Conservation (phyloP, 2,113 vertebrate species). For the Chamaea fasciata region DNA sequence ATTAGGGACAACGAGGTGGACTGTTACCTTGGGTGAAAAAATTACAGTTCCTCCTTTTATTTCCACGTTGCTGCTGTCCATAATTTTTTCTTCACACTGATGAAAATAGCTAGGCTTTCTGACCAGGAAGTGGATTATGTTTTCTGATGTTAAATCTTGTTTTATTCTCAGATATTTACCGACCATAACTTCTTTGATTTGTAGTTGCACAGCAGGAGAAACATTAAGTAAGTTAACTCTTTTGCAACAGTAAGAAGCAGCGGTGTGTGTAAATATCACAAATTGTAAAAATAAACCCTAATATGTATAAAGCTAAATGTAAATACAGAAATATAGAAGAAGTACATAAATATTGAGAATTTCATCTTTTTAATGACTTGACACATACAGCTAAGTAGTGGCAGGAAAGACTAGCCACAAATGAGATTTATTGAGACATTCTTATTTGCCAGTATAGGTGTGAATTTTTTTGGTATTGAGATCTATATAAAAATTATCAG, state of each 20-base stretch:
- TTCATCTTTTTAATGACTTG: not conserved
- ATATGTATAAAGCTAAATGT: not conserved
- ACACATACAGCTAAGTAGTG: not conserved
- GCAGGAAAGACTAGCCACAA: not conserved
- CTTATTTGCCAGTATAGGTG: not conserved
- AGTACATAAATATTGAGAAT: not conserved
- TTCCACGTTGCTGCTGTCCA: not conserved
- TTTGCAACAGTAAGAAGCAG: not conserved
- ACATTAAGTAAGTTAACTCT: not conserved
- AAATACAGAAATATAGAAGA: not conserved
- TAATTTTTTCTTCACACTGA: not conserved
- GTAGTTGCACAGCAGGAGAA: not conserved
- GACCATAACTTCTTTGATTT: not conserved
- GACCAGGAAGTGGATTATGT: not conserved
- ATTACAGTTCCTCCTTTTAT: not conserved
- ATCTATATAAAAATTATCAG: not conserved
- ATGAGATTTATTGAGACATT: not conserved
- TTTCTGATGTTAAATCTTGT: not conserved
- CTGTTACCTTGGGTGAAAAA: not conserved
- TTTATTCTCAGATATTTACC: not conserved
- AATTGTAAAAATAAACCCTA: not conserved
- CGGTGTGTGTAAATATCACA: not conserved
- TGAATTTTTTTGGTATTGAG: not conserved
- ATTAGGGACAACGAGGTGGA: accelerated
- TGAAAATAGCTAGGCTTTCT: not conserved